Base-by-base conservation (phyloP, 2,113 vertebrate genomes). In the Lontra canadensis region DNA sequence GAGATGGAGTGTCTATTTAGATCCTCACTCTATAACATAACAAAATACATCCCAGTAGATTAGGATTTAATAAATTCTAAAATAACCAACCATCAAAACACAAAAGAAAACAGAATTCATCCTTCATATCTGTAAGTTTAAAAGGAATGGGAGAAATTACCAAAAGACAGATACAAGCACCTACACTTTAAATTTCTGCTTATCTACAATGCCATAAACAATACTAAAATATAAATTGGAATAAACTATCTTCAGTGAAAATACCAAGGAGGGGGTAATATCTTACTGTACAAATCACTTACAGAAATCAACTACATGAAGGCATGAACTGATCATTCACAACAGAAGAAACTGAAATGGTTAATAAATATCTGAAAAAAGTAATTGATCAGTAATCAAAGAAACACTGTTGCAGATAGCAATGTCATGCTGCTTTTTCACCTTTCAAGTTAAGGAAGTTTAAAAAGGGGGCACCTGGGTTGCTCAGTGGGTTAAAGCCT, bases 291-390 rank as follows among this genome's bases (percentile, higher is more conserved):
- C 84, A 92, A 88, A 81, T 44, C 49, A 63, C 39, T 95, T 87
- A 87, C n/a, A 90, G 65, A 95, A 86, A 93, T 82, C 34, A 95
- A 65, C 57, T 78, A 87, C 31, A 93, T 47, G 88, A 91, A 91
- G 59, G 17, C 47, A 71, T 18, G 34, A 69, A 20, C 8, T n/a
- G 29, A 63, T 87, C 67, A 76, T 79, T 90, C 34, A 65, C 52
- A 63, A 74, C 1, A 85, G 47, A 93, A 78, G 44, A 88, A 80
- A 95, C 7, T 84, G 49, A 88, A 88, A 83, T 71, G 17, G 81
- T 31, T 95, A 93, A 83, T 73, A 87, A 69, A 95, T 74, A 81
- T 47, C n/a, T 86, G 42, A 80, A 82, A 63, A 67, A 82, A 49
- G 4, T 29, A 7, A 39, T 89, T 88, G 29, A 94, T 67, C 26